phyloP scores from a whole-genome alignment of 1,140 invertebrate species.

The Drosophila subpulchrella region DNA sequence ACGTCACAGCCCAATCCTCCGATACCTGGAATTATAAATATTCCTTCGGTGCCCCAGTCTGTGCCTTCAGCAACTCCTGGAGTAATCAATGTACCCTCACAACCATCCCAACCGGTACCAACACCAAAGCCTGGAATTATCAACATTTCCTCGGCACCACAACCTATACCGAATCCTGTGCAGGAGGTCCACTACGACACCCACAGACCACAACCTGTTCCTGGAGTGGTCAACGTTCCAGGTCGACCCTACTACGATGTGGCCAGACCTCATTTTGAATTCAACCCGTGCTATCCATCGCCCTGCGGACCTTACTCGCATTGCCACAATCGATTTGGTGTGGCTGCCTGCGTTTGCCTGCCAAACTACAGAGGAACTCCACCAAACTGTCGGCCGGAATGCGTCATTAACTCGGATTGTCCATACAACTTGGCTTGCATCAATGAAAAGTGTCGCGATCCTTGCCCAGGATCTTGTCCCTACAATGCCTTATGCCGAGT shows the following conservation, averaged over 20 bases:
- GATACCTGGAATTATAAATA: slow-evolving; percentile 47
- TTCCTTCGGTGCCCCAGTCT: slow-evolving; percentile 26
- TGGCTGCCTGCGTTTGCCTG: slow-evolving; percentile 88
- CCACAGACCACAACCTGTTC: slow-evolving; percentile 18
- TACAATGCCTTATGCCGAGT: slow-evolving; percentile 91
- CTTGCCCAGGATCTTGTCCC: slow-evolving; percentile 91
- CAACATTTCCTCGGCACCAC: slow-evolving; percentile 33
- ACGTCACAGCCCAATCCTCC: slow-evolving; percentile 29
- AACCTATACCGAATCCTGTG: slow-evolving; percentile 19
- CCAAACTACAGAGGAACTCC: slow-evolving; percentile 89
- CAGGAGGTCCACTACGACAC: slow-evolving; percentile 19
- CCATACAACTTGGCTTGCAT: slow-evolving; percentile 90
- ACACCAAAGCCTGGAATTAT: slow-evolving; percentile 26
- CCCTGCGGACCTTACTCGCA: slow-evolving; percentile 90
- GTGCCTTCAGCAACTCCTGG: slow-evolving; percentile 9
- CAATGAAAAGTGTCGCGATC: slow-evolving; percentile 92
- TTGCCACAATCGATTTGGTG: slow-evolving; percentile 87
- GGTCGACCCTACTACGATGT: slow-evolving; percentile 84
- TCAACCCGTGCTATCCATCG: slow-evolving; percentile 88
- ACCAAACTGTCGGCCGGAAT: slow-evolving; percentile 90
- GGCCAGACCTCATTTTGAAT: slow-evolving; percentile 85
- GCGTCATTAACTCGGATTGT: slow-evolving; percentile 89
- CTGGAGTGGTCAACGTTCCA: slow-evolving; percentile 39
- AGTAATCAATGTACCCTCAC: slow-evolving; percentile 51
- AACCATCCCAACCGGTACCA: slow-evolving; percentile 1